Evolutionary conservation across 2,888 invertebrate species (phyloP).

Genomic region (Baronia brevicornis): DNA sequence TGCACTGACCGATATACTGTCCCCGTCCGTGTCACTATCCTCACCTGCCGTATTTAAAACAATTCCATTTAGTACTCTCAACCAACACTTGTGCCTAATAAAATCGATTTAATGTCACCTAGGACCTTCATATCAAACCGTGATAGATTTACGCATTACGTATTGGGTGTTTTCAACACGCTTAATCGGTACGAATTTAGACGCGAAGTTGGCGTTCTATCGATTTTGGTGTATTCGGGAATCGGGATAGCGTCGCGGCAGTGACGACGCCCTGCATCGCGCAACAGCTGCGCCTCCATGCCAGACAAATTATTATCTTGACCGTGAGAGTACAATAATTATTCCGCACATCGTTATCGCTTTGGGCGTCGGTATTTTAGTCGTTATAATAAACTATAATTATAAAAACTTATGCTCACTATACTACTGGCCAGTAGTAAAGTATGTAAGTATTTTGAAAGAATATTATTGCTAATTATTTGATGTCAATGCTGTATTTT

Average conservation of each 20-base stretch:
- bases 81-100: no score
- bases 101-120: conserved; percentile 23
- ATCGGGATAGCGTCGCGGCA: conserved; percentile 37
- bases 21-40: conserved; percentile 28
- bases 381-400: conserved; percentile 16
- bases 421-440: neutral
- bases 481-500: no score
- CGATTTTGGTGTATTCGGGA: conserved; percentile 52
- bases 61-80: conserved; percentile 2
- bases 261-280: conserved; percentile 46
- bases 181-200: conserved; percentile 24
- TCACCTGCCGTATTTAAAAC: conserved; percentile 9
- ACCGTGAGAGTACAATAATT: conserved; percentile 58
- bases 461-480: no score
- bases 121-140: conserved; percentile 19
- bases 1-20: conserved; percentile 40
- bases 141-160: conserved; percentile 19
- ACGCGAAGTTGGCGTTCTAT: conserved; percentile 30
- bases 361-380: conserved; percentile 31
- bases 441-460: conserved; percentile 1
- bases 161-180: conserved; percentile 18
- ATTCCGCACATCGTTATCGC: conserved; percentile 34
- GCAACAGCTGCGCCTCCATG: conserved; percentile 62
- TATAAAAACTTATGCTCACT: conserved; percentile 12
- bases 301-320: conserved; percentile 51